Percentiles rank a stretch among this genome's conserved stretches.
These are phyloP conservation scores for Oryzias sinensis DNA, from an alignment of 2,797 vertebrate genomes.

Conservation along the genomic window DNA sequence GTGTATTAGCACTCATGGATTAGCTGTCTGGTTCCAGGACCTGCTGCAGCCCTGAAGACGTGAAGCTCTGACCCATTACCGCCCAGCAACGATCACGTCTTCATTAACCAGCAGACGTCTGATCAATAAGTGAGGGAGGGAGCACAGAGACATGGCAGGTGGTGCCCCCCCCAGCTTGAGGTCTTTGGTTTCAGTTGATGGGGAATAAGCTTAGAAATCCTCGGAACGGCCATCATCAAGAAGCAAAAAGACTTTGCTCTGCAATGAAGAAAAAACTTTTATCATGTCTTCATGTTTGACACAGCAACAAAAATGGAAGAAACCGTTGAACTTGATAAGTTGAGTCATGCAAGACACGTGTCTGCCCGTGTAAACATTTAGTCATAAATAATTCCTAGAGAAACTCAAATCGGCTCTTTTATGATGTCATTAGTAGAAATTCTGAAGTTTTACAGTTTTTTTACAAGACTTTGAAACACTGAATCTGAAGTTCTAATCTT, in stretches of 20 bases:
- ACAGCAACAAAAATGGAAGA: too few relatives aligned
- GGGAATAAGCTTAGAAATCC: slow-evolving; percentile 68
- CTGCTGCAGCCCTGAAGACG: slow-evolving; percentile 56
- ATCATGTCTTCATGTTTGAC: too few relatives aligned
- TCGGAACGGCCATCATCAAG: slow-evolving; percentile 26
- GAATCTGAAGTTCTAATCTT: too few relatives aligned
- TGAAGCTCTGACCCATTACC: slow-evolving; percentile 62
- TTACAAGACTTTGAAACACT: too few relatives aligned
- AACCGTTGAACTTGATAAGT: too few relatives aligned
- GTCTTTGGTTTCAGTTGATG: slow-evolving; percentile 64
- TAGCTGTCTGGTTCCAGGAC: slow-evolving; percentile 73
- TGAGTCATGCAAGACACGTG: too few relatives aligned
- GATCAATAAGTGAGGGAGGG: slow-evolving; percentile 66
- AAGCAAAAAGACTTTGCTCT: slow-evolving; percentile 14
- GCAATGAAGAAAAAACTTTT: slow-evolving; percentile 2
- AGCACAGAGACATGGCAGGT: slow-evolving; percentile 49
- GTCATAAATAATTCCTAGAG: too few relatives aligned
- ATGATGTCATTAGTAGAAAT: too few relatives aligned
- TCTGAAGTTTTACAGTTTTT: too few relatives aligned
- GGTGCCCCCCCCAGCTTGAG: slow-evolving; percentile 63
- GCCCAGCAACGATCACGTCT: slow-evolving; percentile 67
- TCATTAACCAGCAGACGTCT: slow-evolving; percentile 74
- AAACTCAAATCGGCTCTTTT: too few relatives aligned
- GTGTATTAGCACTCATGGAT: slow-evolving; percentile 76
- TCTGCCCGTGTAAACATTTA: too few relatives aligned